phyloP scores from a whole-genome alignment of 2,888 invertebrate genomes.

The Campoletis raptor region DNA sequence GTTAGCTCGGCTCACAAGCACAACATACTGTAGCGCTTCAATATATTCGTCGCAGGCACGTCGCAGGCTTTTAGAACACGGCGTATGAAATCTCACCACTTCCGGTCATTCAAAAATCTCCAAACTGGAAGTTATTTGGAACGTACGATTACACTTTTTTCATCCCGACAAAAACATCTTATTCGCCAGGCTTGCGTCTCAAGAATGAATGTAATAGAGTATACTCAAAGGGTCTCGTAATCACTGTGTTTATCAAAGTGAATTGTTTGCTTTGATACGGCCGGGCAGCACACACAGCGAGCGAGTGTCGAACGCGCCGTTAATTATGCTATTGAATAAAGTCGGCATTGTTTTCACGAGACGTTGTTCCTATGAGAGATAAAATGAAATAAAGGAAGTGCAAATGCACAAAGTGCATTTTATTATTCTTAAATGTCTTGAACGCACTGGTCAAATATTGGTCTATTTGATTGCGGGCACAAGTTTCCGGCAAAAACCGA shows the following conservation, averaged over 20 bases:
- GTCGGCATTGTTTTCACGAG: background rate
- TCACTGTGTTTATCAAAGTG: background rate
- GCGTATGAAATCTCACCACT: background rate
- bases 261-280: background rate
- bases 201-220: background rate
- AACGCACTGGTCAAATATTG: background rate
- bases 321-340: background rate
- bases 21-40: background rate
- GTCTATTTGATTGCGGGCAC: background rate
- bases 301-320: background rate
- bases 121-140: too few relatives aligned
- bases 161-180: background rate
- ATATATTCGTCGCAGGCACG: background rate
- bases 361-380: too few relatives aligned
- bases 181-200: background rate
- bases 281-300: background rate
- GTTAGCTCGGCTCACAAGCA: background rate
- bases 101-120: background rate
- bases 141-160: background rate
- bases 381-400: background rate
- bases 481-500: constrained; percentile 36
- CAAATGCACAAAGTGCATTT: background rate
- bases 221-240: background rate
- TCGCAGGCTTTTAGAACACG: background rate
- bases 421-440: background rate